Conservation (phyloP, 1,140 invertebrate species). For the Stegodyphus dumicola region DNA sequence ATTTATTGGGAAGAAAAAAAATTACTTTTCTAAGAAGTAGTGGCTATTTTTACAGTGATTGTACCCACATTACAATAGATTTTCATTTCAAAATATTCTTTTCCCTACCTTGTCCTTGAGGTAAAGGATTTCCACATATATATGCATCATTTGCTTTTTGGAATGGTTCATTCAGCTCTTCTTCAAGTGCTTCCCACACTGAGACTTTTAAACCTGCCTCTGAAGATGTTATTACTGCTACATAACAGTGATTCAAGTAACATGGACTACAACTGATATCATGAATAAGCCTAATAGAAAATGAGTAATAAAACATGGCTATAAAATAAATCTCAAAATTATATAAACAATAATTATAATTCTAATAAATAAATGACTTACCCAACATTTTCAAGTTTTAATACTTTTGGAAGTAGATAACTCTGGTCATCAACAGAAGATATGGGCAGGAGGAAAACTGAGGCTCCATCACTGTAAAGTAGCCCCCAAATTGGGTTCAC, state of each 20-base stretch:
- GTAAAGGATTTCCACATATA: slow-evolving; percentile 53
- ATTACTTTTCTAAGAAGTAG: too few species aligned
- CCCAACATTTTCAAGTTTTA: slow-evolving; percentile 56
- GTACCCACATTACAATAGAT: too few species aligned
- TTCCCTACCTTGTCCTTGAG: slow-evolving; percentile 46
- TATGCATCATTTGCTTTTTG: slow-evolving; percentile 42
- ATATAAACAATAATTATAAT: neutral
- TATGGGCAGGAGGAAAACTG: slow-evolving; percentile 43
- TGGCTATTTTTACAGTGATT: too few species aligned
- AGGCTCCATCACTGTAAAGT: slow-evolving; percentile 50
- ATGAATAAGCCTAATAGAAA: slow-evolving; percentile 40
- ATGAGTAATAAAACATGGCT: neutral
- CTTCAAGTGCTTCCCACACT: slow-evolving; percentile 34
- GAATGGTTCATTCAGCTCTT: slow-evolving; percentile 41
- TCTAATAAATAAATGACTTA: slow-evolving; percentile 1
- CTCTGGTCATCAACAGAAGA: slow-evolving; percentile 55
- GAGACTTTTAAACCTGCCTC: slow-evolving; percentile 54
- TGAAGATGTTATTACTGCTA: slow-evolving; percentile 45
- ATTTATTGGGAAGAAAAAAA: too few species aligned
- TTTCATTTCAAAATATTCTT: neutral
- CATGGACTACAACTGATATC: slow-evolving; percentile 56
- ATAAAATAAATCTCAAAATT: neutral
- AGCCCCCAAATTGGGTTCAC: slow-evolving; percentile 52
- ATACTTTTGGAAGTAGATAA: slow-evolving; percentile 50
- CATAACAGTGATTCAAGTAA: slow-evolving; percentile 49